Base-by-base conservation (phyloP, 2,888 invertebrate species). In the Linhomoeus sp. region DNA sequence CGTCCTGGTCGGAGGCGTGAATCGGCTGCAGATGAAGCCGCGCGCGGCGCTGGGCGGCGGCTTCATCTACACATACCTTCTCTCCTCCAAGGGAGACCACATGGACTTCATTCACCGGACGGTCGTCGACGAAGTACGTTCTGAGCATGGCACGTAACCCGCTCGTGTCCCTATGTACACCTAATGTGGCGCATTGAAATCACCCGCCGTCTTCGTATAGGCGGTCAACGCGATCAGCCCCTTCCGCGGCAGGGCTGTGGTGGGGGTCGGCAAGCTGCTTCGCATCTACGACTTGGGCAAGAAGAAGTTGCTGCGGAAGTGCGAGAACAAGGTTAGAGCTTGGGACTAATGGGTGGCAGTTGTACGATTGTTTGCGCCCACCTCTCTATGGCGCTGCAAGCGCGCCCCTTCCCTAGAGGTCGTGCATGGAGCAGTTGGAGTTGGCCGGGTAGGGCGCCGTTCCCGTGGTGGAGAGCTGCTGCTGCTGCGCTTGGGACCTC, bases 251-350 rank as follows among this genome's bases (percentile, higher is more conserved):
- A 75, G 82, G 52, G 76, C 90, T 0, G 66, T 97, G 25, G 83
- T 86, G 0, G 92, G 92, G 1, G 82, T 94, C 17, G 97, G 94
- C 0, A 76, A 80, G 51, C 80, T 83, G 73, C 70, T 97, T 24
- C 72, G 94, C 45, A 74, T 99, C 36, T 99, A 97, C 65, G 94
- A 97, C 64, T 76, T 92, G 60, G 97, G 97, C 49, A 86, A 85
- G 67, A 84, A 92, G 67, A 97, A 97, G 67, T 70, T 97, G 48
- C 68, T 97, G 41, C 75, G 92, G 45, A 99, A 99, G 71, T 94
- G 94, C 70, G 97, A 99, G 70, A 99, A 97, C 63, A 81, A 81
- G 72, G 78, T 72, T 51, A 46, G 50, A 33, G 24, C 22, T 12
- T 35, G n/a, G 20, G 36, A 20, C 22, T 19, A 26, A 24, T 41